Evolutionary conservation across 1,140 invertebrate genomes (phyloP).

Genomic region (Heliconius hermathena): DNA sequence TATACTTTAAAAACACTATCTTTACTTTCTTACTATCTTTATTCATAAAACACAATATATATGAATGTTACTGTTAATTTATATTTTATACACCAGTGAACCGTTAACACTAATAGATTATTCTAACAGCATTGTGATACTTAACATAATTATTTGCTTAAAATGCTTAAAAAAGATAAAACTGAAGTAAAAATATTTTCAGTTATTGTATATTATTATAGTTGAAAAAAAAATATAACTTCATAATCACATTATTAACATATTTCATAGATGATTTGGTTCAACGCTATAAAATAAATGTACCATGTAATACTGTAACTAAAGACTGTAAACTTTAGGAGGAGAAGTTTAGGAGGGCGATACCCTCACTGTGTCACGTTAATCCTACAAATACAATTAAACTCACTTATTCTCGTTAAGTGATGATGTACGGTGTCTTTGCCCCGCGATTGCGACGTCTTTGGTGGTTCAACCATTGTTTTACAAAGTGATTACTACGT

Average conservation of each 20-base stretch:
- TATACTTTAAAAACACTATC: too few relatives aligned
- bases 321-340: constrained; percentile 20
- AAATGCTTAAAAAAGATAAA: too few relatives aligned
- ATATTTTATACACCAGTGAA: too few relatives aligned
- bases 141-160: too few relatives aligned
- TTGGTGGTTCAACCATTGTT: constrained; percentile 53
- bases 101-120: too few relatives aligned
- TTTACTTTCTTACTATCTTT: too few relatives aligned
- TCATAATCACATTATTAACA: not conserved
- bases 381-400: constrained; percentile 77
- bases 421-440: constrained; percentile 71
- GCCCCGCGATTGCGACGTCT: constrained; percentile 46
- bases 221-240: not conserved
- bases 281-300: constrained; percentile 17
- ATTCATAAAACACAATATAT: too few relatives aligned
- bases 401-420: constrained; percentile 76
- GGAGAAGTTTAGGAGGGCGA: constrained; percentile 6
- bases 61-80: too few relatives aligned
- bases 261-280: not conserved
- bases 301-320: constrained; percentile 12
- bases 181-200: too few relatives aligned
- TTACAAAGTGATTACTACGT: constrained; percentile 39
- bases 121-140: too few relatives aligned
- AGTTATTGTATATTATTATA: not conserved
- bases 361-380: constrained; percentile 45